Evolutionary conservation across 2,113 vertebrate species (phyloP), one percentile per base, ranked within the genome.

Genomic region (Leiothrix lutea): DNA sequence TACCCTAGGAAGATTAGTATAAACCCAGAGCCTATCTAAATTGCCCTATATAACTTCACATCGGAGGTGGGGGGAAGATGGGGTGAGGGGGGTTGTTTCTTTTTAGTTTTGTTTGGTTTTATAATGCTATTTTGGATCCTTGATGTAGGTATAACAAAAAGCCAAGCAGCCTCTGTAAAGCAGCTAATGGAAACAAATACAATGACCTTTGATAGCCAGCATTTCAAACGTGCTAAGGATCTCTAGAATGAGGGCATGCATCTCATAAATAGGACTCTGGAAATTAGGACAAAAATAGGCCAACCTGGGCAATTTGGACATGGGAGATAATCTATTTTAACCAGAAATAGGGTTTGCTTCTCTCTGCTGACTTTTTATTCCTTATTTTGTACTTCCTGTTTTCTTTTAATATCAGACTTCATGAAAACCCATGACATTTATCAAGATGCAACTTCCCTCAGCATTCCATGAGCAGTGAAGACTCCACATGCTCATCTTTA

Each of bases 211-310:
- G 70, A 91, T 12, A 89, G 36, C 28, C 66, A 87, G 33, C 35
- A 57, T 31, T 89, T 69, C 23, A 67, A 91, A 66, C 66, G 40
- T 57, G 47, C 53, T 85, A 91, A 70, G 6, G 16, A 88, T 40
- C 57, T 74, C 64, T 21, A 80, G 51, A 88, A 86, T 67, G 82
- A 94, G 67, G 45, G 18, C 80, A 73, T 6, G 11, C 8, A 40
- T 56, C 57, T 82, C 80, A 78, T 66, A 91, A 86, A 65, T 74
- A 88, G 90, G 36, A 78, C 54, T 78, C 57, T 0, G 2, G 60
- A 88, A 96, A 87, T 88, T 65, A 94, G 54, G 33, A 84, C 72
- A 95, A 92, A 97, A 97, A 88, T 26, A 85, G 72, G 66, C 64
- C 71, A 50, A 79, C 12, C 22, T 36, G 8, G 26, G 70, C 31